Conservation (phyloP, 2,888 invertebrate species). For the Argyra leucocephala region DNA sequence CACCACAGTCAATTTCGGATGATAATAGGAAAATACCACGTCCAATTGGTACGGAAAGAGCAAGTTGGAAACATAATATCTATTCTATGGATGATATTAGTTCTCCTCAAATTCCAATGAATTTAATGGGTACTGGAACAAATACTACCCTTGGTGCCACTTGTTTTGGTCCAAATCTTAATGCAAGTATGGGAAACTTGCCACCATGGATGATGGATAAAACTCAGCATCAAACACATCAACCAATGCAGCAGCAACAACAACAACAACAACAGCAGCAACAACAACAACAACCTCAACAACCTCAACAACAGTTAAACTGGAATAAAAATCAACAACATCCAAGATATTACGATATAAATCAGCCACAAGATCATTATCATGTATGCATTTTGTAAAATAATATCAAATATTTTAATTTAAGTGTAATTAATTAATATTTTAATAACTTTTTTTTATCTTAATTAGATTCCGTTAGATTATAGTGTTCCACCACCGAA, state of each 20-base stretch:
- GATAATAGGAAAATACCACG: slow-evolving; percentile 48
- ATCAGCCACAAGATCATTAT: slow-evolving; percentile 38
- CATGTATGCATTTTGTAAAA: slow-evolving; percentile 28
- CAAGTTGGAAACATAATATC: slow-evolving; percentile 41
- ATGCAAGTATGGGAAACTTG: slow-evolving; percentile 22
- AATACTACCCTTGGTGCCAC: slow-evolving; percentile 22
- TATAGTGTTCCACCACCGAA: slow-evolving; percentile 37
- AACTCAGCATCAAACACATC: slow-evolving; percentile 22
- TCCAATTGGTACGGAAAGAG: slow-evolving; percentile 74
- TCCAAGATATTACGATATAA: slow-evolving; percentile 26
- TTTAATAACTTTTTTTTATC: not conserved
- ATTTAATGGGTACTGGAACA: slow-evolving; percentile 20
- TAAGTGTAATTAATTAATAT: not conserved
- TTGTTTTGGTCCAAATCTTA: slow-evolving; percentile 23
- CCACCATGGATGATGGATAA: slow-evolving; percentile 35
- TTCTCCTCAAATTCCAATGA: slow-evolving; percentile 28
- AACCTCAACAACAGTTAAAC: slow-evolving; percentile 27
- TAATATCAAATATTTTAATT: not conserved
- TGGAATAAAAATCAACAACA: slow-evolving; percentile 23
- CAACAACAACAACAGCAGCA: slow-evolving; percentile 30
- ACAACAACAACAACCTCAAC: slow-evolving; percentile 18
- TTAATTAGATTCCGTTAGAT: slow-evolving; percentile 33
- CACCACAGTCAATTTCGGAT: slow-evolving; percentile 27
- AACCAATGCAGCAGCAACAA: slow-evolving; percentile 21
- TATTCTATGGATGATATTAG: slow-evolving; percentile 28